Conservation (phyloP, 2,797 vertebrate genomes). For the Xenopus petersii region DNA sequence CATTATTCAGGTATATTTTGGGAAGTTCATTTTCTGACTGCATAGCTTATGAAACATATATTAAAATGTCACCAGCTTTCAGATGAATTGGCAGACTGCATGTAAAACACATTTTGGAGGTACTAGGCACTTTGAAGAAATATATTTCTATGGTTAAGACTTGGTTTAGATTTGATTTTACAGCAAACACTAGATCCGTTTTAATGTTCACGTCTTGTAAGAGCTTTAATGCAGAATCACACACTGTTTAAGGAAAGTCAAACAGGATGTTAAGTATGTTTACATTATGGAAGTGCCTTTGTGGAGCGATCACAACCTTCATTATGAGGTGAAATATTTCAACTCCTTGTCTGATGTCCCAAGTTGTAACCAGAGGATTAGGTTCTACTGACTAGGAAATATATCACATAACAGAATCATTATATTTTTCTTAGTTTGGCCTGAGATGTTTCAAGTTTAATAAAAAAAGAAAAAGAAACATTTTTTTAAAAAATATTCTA, state of each 20-base stretch:
- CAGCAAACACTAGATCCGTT: background rate
- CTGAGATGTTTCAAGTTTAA: background rate
- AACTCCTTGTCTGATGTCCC: background rate
- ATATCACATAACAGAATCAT: background rate
- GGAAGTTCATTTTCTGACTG: background rate
- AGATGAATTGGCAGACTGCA: background rate
- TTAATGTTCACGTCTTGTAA: background rate
- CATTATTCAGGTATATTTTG: background rate
- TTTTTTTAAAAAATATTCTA: no score
- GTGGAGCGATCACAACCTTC: background rate
- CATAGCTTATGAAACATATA: conserved; percentile 3
- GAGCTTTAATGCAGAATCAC: background rate
- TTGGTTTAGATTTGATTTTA: background rate
- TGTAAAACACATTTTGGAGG: background rate
- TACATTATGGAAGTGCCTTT: background rate
- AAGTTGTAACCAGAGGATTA: background rate
- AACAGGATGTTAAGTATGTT: background rate
- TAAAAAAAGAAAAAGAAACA: background rate
- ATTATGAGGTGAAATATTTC: background rate
- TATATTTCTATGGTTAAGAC: background rate
- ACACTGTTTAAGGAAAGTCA: conserved; percentile 3
- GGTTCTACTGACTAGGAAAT: background rate
- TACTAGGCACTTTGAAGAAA: background rate
- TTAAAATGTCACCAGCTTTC: conserved; percentile 2
- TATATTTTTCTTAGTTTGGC: background rate